Evolutionary conservation across 2,888 invertebrate species (phyloP).

Genomic region (Dorcus parallelipipedus): DNA sequence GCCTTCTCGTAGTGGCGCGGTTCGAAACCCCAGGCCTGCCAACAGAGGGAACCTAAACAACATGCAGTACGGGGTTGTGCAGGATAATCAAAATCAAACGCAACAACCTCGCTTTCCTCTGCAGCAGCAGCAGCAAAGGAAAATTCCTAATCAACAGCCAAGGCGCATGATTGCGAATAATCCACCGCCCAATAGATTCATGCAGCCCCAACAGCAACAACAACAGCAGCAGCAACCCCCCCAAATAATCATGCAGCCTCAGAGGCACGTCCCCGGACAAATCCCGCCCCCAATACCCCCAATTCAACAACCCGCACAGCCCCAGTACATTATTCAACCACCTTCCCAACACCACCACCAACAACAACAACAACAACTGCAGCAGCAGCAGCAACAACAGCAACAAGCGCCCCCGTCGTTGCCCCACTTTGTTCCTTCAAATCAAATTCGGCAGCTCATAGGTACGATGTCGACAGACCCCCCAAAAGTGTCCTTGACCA

Average conservation of each 20-base stretch:
- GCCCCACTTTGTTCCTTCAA: slow-evolving; percentile 40
- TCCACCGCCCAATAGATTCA: slow-evolving; percentile 20
- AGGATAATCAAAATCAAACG: background rate
- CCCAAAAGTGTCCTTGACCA: too few relatives aligned
- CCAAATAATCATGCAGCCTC: slow-evolving; percentile 4
- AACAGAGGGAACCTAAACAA: too few relatives aligned
- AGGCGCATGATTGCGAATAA: slow-evolving; percentile 5
- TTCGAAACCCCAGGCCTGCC: slow-evolving; percentile 1
- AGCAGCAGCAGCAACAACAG: slow-evolving; percentile 20
- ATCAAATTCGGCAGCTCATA: slow-evolving; percentile 44
- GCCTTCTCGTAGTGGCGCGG: background rate
- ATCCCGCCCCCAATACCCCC: background rate
- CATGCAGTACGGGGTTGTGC: too few relatives aligned
- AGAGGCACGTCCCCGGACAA: too few relatives aligned
- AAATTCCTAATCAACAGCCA: slow-evolving; percentile 21
- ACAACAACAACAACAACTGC: slow-evolving; percentile 30
- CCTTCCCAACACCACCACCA: slow-evolving; percentile 24
- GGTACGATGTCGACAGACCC: slow-evolving; percentile 28
- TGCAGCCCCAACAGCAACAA: slow-evolving; percentile 33
- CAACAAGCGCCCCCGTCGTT: slow-evolving; percentile 30
- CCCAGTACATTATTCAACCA: slow-evolving; percentile 27
- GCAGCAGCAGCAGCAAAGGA: slow-evolving; percentile 19
- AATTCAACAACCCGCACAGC: slow-evolving; percentile 6
- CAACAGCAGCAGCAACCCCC: slow-evolving; percentile 20
- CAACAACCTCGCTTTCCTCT: slow-evolving; percentile 20